Conservation (phyloP, 2,797 vertebrate species). For the Sebastes trivittatus region DNA sequence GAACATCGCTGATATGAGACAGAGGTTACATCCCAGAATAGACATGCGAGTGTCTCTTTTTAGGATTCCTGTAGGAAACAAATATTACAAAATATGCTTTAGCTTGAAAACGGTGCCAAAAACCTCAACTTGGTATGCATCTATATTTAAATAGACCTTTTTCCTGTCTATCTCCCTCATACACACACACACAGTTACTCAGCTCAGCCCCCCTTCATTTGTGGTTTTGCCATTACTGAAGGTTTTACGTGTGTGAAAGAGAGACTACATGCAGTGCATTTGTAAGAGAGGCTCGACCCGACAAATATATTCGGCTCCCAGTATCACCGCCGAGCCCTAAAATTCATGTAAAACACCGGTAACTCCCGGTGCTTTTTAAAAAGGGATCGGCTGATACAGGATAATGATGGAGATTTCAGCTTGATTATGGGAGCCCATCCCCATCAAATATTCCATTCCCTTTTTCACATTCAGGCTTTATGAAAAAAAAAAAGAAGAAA, state of each 20-base stretch:
- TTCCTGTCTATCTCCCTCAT: background rate
- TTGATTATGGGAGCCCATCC: constrained; percentile 76
- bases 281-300: constrained; percentile 60
- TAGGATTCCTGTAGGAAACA: background rate
- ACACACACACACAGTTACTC: constrained; percentile 22
- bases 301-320: constrained; percentile 79
- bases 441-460: constrained; percentile 78
- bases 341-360: constrained; percentile 80
- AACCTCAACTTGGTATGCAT: background rate
- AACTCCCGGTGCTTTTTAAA: constrained; percentile 77
- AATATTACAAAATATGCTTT: constrained; percentile 6
- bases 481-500: constrained; percentile 14
- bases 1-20: background rate
- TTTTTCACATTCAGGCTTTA: constrained; percentile 42
- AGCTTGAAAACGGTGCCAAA: background rate
- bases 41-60: constrained; percentile 2
- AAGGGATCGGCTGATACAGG: constrained; percentile 75
- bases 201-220: constrained; percentile 27
- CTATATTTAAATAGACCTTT: constrained; percentile 34
- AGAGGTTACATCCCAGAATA: constrained; percentile 35
- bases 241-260: constrained; percentile 1
- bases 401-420: constrained; percentile 82
- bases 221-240: constrained; percentile 47
- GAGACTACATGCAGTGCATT: constrained; percentile 44
- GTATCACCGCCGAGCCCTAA: constrained; percentile 60